Conservation (phyloP, 2,113 vertebrate genomes). For the Oreochromis niloticus region DNA sequence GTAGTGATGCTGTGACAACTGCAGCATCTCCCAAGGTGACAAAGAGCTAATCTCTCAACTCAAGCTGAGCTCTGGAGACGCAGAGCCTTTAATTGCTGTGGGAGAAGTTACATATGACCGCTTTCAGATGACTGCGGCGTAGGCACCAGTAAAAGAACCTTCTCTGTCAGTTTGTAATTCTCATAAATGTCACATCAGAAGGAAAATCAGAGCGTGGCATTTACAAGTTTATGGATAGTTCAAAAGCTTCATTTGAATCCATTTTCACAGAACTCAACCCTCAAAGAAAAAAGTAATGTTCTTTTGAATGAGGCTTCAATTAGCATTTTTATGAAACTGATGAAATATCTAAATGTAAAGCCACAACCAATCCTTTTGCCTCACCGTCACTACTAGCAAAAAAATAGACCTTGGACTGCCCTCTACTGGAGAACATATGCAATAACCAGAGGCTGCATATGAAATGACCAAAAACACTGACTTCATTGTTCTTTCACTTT, state of each 20-base stretch:
- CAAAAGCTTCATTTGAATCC: neutral
- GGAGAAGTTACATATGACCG: neutral
- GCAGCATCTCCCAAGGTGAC: neutral
- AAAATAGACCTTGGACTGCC: neutral
- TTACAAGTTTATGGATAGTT: neutral
- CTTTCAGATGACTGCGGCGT: neutral
- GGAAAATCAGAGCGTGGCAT: neutral
- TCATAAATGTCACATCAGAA: neutral
- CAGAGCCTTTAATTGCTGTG: neutral
- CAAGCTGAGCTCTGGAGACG: neutral
- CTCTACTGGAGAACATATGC: constrained; percentile 26
- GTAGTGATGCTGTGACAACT: neutral
- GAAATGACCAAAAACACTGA: neutral
- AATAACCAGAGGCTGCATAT: neutral
- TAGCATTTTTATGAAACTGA: neutral
- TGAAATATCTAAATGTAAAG: neutral
- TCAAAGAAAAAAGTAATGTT: rapidly evolving
- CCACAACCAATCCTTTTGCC: neutral
- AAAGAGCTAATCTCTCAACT: neutral
- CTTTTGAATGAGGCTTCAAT: neutral
- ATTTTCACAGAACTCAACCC: neutral
- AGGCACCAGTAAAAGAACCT: neutral
- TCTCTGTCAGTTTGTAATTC: neutral
- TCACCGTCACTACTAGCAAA: neutral
- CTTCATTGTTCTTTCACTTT: neutral